Evolutionary conservation across 2,113 vertebrate genomes (phyloP).

Genomic region (Platycercus adscitus): DNA sequence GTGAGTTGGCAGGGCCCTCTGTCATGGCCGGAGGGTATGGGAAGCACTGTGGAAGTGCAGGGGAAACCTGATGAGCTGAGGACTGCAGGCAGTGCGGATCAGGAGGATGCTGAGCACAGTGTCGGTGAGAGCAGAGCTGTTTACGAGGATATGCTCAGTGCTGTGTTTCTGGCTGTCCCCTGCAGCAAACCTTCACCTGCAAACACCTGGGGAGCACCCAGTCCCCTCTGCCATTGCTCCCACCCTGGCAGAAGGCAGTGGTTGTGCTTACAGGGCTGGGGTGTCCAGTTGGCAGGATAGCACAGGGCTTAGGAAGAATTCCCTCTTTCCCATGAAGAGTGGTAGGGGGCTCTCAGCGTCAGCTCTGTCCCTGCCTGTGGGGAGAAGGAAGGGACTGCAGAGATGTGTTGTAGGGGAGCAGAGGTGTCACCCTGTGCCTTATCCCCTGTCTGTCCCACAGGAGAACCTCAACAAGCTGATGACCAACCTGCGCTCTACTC

Average conservation of each 20-base stretch:
- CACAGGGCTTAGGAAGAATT: background rate
- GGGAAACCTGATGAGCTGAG: background rate
- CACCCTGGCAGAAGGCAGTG: background rate
- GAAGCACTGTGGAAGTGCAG: background rate
- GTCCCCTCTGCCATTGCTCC: background rate
- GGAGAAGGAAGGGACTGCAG: background rate
- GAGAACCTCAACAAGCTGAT: constrained; percentile 97
- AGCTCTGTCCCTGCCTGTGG: background rate
- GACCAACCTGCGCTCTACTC: constrained; percentile 92
- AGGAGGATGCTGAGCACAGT: background rate
- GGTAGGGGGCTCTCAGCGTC: background rate
- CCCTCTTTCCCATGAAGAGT: background rate
- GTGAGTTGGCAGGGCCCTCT: background rate
- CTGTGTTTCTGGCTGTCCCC: background rate
- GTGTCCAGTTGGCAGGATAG: background rate
- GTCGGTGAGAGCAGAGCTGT: background rate
- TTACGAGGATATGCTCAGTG: background rate
- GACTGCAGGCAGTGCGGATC: background rate
- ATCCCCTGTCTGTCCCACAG: constrained; percentile 68
- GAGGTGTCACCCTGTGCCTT: constrained; percentile 14
- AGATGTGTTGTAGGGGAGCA: background rate
- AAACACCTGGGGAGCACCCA: background rate
- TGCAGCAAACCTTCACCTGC: background rate
- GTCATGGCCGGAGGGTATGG: fast-evolving
- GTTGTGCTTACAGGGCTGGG: background rate